Evolutionary conservation across 2,888 invertebrate genomes (phyloP), one percentile per base, ranked within the genome.

Genomic region (Rhabditoides inermis): DNA sequence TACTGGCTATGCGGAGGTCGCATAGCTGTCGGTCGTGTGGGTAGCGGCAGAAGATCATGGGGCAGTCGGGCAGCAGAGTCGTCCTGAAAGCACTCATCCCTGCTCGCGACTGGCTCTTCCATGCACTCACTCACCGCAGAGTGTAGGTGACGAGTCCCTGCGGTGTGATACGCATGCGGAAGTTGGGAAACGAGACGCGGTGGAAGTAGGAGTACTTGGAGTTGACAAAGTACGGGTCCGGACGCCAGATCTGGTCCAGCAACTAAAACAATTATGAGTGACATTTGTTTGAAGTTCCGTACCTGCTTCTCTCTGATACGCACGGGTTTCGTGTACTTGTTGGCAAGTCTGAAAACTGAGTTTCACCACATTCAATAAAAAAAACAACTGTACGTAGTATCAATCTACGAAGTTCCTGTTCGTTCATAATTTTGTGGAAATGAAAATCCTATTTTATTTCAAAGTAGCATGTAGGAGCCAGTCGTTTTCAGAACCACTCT

Each of bases 211-310:
- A 70, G 48, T 63, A 65, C 50, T 72, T 73, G 23, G 75, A 72
- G 51, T 75, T 75, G 35, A 73, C 68, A 46, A 75, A 72, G 49
- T 69, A 71, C 0, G 72, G 72, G 55, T 75, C 75, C 2, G 75
- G 75, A 35, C 68, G 51, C 72, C 75, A 75, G 20, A 74, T 69
- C 39, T 58, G 60, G 35, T 74, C 71, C 15, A 74, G 53, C 1
- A 75, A n/a, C n/a, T n/a, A n/a, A n/a, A n/a, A n/a, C n/a, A n/a
- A n/a, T n/a, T n/a, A n/a, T n/a, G n/a, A n/a, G n/a, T n/a, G n/a
- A n/a, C n/a, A n/a, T n/a, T n/a, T n/a, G n/a, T n/a, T n/a, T n/a
- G n/a, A n/a, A n/a, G n/a, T n/a, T n/a, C n/a, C n/a, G n/a, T n/a
- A n/a, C 63, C 5, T 56, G 45, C 37, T 69, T 66, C 42, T 74